Conservation (phyloP, 2,113 vertebrate genomes). For the Amazona guildingii region DNA sequence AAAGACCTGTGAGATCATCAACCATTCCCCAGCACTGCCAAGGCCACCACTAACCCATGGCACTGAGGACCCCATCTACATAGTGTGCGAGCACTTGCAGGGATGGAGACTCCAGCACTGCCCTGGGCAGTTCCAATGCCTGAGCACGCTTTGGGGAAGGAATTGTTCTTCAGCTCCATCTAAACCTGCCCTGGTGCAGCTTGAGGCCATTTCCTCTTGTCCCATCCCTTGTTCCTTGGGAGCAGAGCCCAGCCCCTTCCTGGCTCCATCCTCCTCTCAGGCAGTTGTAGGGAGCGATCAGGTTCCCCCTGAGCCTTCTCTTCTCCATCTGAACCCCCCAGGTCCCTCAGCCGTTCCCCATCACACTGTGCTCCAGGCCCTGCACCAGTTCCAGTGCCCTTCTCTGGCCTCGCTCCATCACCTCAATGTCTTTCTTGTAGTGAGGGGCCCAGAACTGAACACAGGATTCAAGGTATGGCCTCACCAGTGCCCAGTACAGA, state of each 20-base stretch:
- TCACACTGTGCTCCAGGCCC: background rate
- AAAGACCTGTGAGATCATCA: background rate
- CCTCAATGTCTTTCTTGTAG: background rate
- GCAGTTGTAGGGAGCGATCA: too few relatives aligned
- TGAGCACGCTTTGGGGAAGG: too few relatives aligned
- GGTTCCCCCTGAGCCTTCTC: too few relatives aligned
- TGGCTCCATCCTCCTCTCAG: too few relatives aligned
- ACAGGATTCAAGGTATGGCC: background rate
- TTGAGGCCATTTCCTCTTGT: too few relatives aligned
- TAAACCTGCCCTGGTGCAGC: too few relatives aligned
- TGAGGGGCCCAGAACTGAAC: background rate
- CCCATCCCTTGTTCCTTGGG: too few relatives aligned
- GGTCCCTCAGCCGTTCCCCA: too few relatives aligned
- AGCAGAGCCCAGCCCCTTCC: too few relatives aligned
- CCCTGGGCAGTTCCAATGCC: too few relatives aligned
- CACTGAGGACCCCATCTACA: background rate
- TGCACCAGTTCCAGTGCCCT: background rate
- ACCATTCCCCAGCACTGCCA: background rate
- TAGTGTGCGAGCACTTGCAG: rapidly evolving
- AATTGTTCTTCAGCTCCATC: too few relatives aligned
- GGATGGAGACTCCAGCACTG: background rate
- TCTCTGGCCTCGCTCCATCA: background rate
- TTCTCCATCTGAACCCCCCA: too few relatives aligned
- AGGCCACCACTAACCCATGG: background rate
- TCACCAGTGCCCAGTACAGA: background rate